Conservation (phyloP, 2,797 vertebrate species). For the Phataginus tetradactyla region DNA sequence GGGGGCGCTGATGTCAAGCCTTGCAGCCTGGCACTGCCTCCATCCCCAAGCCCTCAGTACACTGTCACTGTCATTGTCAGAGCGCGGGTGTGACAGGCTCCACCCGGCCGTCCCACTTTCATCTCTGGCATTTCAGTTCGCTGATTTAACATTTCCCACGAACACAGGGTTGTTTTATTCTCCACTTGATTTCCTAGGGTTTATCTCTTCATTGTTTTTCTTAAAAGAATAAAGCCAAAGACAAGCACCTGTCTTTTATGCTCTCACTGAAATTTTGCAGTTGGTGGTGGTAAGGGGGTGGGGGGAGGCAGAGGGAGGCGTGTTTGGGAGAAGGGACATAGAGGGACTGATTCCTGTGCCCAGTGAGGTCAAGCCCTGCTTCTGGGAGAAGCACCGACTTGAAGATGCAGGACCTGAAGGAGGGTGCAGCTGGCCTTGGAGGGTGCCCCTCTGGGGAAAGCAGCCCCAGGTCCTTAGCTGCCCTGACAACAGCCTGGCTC, state of each 20-base stretch:
- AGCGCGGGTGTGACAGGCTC: neutral
- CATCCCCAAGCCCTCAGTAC: rapidly evolving
- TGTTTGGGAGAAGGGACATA: neutral
- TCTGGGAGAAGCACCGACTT: neutral
- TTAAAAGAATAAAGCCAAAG: constrained; percentile 66
- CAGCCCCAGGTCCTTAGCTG: neutral
- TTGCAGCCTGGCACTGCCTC: neutral
- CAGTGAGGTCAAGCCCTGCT: neutral
- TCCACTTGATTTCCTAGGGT: constrained; percentile 47
- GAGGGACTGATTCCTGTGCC: neutral
- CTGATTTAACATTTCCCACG: constrained; percentile 61
- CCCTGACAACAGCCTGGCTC: neutral
- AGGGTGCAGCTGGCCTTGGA: neutral
- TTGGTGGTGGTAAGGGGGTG: neutral
- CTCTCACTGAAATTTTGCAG: constrained; percentile 45
- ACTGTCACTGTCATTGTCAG: neutral
- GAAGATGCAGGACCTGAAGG: neutral
- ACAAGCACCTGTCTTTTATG: constrained; percentile 66
- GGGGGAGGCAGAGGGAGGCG: neutral
- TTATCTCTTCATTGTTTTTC: constrained; percentile 72
- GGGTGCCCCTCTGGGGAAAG: neutral
- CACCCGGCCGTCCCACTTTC: neutral
- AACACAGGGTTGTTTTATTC: neutral
- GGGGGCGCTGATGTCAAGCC: neutral
- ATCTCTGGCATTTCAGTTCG: neutral